Evolutionary conservation across 2,888 invertebrate genomes (phyloP), one percentile per base, ranked within the genome.

Genomic region (Drosophila demipolita): DNA sequence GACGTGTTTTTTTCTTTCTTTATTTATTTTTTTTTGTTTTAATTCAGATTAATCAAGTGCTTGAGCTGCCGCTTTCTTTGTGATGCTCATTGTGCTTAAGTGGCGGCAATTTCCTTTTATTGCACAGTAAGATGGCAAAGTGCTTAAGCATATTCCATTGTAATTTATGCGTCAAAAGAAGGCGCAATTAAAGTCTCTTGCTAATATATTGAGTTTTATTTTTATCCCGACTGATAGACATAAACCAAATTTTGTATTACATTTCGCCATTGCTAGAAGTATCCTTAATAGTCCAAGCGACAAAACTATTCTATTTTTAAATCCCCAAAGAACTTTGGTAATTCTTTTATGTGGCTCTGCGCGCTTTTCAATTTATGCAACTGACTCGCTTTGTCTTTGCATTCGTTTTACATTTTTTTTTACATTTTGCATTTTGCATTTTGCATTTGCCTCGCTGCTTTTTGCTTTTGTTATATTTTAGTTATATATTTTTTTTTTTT

Each of bases 51-150:
- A 58, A 54, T 75, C 60, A 75, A 69, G 53, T 61, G 53, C 62
- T 59, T 57, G 50, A 48, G 58, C 42, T 49, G 71, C 42, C 71
- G 72, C 77, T 53, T 65, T 74, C 68, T 66, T 63, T 79, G 64
- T 53, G 53, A 67, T 80, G 73, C 62, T 72, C 75, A 83, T 86
- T 80, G 81, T 66, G 55, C 62, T 60, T 75, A 88, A 88, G 87
- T 86, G 83, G 70, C 78, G 61, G 68, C 68, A 63, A 72, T 78
- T 72, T 68, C 52, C 62, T 52, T 68, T 68, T 63, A 76, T 67
- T 75, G 71, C 36, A 35, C 61, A 15, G 23, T 8, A 58, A 23
- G 45, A n/a, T 36, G 53, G 17, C 45, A 45, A 50, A 58, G 48
- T 11, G 53, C 36, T 23, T 36, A 38, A 49, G 65, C 76, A 78